These are phyloP conservation scores for Charadrius vociferus DNA, from an alignment of 2,113 vertebrate species.

Conservation along the genomic window DNA sequence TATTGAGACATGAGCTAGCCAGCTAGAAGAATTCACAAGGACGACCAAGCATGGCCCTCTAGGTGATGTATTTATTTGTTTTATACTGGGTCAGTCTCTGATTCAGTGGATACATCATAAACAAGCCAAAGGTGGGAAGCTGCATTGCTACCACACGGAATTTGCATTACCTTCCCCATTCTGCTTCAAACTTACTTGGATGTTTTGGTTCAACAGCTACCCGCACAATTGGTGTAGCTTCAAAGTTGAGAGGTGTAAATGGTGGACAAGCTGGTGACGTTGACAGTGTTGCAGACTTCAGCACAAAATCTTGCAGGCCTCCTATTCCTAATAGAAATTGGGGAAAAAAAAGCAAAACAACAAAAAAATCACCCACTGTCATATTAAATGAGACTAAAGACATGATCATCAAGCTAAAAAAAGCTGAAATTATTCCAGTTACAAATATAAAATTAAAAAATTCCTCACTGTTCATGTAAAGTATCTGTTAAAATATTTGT, in stretches of 20 bases:
- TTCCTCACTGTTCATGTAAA: not conserved
- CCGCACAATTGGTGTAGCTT: conserved; percentile 92
- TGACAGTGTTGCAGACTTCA: conserved; percentile 94
- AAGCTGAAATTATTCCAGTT: not conserved
- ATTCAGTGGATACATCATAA: not conserved
- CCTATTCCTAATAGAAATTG: conserved; percentile 83
- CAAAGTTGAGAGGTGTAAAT: conserved; percentile 91
- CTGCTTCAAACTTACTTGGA: conserved; percentile 82
- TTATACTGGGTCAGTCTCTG: not conserved
- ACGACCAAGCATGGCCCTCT: not conserved
- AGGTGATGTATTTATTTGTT: not conserved
- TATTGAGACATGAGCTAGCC: not conserved
- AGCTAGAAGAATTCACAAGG: not conserved
- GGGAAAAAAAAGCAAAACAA: not conserved
- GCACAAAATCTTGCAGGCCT: conserved; percentile 89
- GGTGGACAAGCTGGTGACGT: conserved; percentile 86
- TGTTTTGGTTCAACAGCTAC: conserved; percentile 94
- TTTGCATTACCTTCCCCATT: not conserved
- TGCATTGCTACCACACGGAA: not conserved
- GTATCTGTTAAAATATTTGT: not conserved
- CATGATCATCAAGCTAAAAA: not conserved
- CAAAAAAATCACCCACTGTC: not conserved
- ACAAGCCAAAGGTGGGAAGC: not conserved
- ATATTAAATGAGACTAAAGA: not conserved
- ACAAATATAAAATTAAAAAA: not conserved